A percentile compares a stretch with the other conserved stretches of the same genome.
Conservation (phyloP, 2,888 invertebrate species). For the Oxycera nigricornis region DNA sequence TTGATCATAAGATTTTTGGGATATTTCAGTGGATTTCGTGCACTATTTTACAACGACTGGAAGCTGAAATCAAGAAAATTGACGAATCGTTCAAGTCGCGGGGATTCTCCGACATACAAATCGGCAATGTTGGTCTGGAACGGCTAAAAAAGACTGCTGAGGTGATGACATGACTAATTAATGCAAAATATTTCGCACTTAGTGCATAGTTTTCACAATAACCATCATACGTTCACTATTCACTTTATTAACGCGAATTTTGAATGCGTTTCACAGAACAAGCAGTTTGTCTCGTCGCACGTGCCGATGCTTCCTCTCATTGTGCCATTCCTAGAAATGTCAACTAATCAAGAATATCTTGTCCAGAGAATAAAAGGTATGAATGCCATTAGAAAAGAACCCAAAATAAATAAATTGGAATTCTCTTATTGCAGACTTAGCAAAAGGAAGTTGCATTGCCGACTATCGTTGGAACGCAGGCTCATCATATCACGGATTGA, state of each 20-base stretch:
- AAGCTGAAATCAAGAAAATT: slow-evolving; percentile 74
- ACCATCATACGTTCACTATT: background rate
- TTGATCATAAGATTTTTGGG: background rate
- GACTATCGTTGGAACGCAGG: slow-evolving; percentile 90
- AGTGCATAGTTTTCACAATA: too few relatives aligned
- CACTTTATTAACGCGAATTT: background rate
- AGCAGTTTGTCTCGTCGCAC: slow-evolving; percentile 58
- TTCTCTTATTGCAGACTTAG: slow-evolving; percentile 66
- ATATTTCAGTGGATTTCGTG: slow-evolving; percentile 82
- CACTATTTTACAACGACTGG: slow-evolving; percentile 79
- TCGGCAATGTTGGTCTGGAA: slow-evolving; percentile 75
- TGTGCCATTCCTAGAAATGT: slow-evolving; percentile 82
- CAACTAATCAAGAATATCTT: slow-evolving; percentile 85
- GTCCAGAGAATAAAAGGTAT: slow-evolving; percentile 75
- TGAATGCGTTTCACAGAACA: slow-evolving; percentile 51
- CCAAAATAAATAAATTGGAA: background rate
- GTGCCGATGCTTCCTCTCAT: slow-evolving; percentile 64
- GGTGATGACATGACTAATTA: too few relatives aligned
- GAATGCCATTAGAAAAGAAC: background rate
- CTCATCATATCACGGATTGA: slow-evolving; percentile 72
- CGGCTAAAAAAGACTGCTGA: slow-evolving; percentile 77
- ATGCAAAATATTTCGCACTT: slow-evolving; percentile 57
- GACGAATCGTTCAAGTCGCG: slow-evolving; percentile 75
- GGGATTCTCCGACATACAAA: slow-evolving; percentile 71
- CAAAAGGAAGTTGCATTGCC: slow-evolving; percentile 85